Evolutionary conservation across 2,113 vertebrate species (phyloP), one percentile per base, ranked within the genome.

Genomic region (Sarotherodon lohbergeri): DNA sequence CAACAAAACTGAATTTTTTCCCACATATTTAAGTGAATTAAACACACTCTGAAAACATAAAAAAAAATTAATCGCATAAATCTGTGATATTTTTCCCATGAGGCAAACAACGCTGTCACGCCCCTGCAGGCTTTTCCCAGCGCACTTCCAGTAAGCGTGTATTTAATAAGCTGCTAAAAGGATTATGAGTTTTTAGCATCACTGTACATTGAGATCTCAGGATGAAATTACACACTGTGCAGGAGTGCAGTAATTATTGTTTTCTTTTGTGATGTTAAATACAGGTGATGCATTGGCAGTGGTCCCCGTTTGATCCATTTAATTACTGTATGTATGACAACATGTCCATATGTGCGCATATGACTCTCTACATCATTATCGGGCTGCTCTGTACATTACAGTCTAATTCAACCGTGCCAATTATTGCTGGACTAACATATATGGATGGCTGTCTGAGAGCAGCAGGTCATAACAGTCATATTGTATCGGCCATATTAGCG

Each of bases 401-500:
- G 59, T 80, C 86, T 90, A 85, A 91, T 94, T 90, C 88, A 83
- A 83, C 86, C n/a, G 63, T 92, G 76, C 84, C 93, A 87, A 88
- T 96, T 92, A 92, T 90, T 90, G 91, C 89, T 12, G 7, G 61
- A 82, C 92, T 91, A 94, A 94, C 93, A 80, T 87, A 89, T 90
- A 88, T 90, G 81, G 84, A 95, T 94, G 91, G 73, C 87, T 91
- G 93, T 94, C 89, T 91, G 89, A 79, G 87, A 94, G 91, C 89
- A 85, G 91, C 93, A 92, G 95, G 92, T 94, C 91, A 92, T 96
- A 96, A 94, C 95, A 95, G 95, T 97, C 95, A 96, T 96, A 93
- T 96, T 93, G 95, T 95, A 96, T 97, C 95, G 96, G 97, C 96
- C 94, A 97, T 98, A 97, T 96, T 95, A 97, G 95, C 96, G 39